Evolutionary conservation across 2,113 vertebrate species (phyloP).

Genomic region (Proteles cristata): DNA sequence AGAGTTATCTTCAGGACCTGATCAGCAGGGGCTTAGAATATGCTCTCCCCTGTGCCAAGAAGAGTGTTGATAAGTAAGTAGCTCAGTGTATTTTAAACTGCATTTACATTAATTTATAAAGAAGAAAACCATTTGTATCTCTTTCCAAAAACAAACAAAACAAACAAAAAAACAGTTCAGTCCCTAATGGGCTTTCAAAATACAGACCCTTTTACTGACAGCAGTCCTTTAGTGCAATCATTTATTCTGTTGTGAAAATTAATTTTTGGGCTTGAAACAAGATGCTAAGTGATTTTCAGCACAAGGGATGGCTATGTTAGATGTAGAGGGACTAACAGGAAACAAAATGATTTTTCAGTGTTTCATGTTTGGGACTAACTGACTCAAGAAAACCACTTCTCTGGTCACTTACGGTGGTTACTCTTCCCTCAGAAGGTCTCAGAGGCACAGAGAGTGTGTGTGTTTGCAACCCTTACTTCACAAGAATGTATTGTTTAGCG

Average conservation of each 20-base stretch:
- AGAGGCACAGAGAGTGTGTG: conserved; percentile 54
- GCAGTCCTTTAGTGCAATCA: neutral
- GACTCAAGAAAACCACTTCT: neutral
- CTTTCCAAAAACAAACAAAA: neutral
- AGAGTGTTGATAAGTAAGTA: neutral
- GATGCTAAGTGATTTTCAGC: neutral
- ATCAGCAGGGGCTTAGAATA: neutral
- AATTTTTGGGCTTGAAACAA: conserved; percentile 28
- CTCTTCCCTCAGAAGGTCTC: neutral
- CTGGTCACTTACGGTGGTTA: conserved; percentile 11
- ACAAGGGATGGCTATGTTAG: neutral
- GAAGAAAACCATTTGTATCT: neutral
- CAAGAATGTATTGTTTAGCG: conserved; percentile 51
- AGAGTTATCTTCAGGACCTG: neutral
- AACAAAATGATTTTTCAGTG: rapidly evolving
- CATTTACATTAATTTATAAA: neutral
- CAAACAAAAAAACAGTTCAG: neutral
- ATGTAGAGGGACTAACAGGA: neutral
- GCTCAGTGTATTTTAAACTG: neutral
- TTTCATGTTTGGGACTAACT: neutral
- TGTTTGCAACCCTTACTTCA: neutral
- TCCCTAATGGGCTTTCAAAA: neutral
- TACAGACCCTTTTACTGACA: neutral
- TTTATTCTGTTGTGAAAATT: neutral
- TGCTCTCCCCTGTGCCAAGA: neutral